phyloP scores from a whole-genome alignment of 2,797 vertebrate species.

The Hypotaenidia philippensis region DNA sequence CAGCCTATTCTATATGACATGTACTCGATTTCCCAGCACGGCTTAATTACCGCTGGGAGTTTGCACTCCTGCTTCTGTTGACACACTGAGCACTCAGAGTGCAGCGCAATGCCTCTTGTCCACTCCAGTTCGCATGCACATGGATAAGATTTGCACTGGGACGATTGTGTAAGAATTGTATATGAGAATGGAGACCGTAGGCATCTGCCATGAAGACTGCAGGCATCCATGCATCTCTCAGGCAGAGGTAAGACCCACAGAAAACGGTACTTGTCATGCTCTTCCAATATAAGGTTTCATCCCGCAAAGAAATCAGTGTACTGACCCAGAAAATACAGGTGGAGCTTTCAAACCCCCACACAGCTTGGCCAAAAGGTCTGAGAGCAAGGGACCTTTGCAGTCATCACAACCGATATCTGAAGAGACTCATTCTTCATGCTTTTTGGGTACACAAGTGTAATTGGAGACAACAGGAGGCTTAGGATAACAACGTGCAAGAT shows the following conservation, averaged over 20 bases:
- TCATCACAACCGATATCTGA: slow-evolving; percentile 6
- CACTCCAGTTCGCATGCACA: neutral
- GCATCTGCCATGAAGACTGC: neutral
- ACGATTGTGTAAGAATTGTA: neutral
- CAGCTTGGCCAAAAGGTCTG: neutral
- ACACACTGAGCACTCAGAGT: neutral
- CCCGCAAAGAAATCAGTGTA: neutral
- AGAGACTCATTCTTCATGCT: neutral
- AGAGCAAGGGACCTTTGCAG: neutral
- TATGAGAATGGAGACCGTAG: neutral
- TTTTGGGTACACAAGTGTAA: neutral
- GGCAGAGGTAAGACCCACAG: neutral
- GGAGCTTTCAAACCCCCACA: neutral
- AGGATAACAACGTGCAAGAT: neutral
- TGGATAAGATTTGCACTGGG: neutral
- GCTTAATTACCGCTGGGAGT: slow-evolving; percentile 45
- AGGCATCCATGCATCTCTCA: neutral
- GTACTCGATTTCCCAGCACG: slow-evolving; percentile 22
- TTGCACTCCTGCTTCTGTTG: neutral
- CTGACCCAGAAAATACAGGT: neutral
- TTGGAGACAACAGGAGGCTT: neutral
- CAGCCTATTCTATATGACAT: neutral
- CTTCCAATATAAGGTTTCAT: neutral
- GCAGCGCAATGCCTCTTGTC: neutral
- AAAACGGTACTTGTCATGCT: neutral